Base-by-base conservation (phyloP, 1,140 invertebrate genomes). In the Rhagoletis pomonella region DNA sequence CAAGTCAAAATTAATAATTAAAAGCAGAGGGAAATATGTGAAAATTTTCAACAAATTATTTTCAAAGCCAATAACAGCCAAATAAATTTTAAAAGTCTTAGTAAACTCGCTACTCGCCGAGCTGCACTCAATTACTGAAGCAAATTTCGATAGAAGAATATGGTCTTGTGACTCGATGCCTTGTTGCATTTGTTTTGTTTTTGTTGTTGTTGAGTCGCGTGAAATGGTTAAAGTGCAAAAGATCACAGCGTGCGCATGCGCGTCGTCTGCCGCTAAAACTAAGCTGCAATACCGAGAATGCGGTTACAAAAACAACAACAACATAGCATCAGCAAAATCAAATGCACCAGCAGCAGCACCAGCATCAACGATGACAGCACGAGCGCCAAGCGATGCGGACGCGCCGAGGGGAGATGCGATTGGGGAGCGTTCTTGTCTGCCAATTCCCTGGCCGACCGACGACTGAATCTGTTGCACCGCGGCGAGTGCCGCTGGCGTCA, bases 361-460 rank as follows among this genome's bases (percentile, higher is more conserved):
- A 42, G 47, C 17, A 55, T 14, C 47, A 62, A n/a, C 60, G 17
- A 62, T 14, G 9, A 4, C 17, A 81, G 19, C 73, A 55, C 50
- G 73, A 81, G 73, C 73, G 17, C 17, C 14, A 9, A 81, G n/a
- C 73, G 47, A n/a, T 81, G 73, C 50, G 55, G 73, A 81, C 42
- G 73, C 73, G 47, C 50, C 42, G 47, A 29, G 29, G 29, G 29
- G n/a, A 44, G 19, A 62, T 62, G 17, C 19, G 6, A 81, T 47
- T 81, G 73, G 17, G 73, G 73, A 81, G 73, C 73, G 73, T 81
- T 58, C 44, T 81, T 50, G 73, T 81, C 42, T 73, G 67, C 67
- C 67, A 73, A 73, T 73, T 73, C 39, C 44, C 67, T 17, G 67
- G 39, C 67, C 39, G 42, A 10, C 42, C 44, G 67, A 44, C 44